Percentiles rank a stretch among this genome's conserved stretches.
Evolutionary conservation across 35 echinoderm and acorn worm species (phyloP).

Genomic region (Chiridota heheva): DNA sequence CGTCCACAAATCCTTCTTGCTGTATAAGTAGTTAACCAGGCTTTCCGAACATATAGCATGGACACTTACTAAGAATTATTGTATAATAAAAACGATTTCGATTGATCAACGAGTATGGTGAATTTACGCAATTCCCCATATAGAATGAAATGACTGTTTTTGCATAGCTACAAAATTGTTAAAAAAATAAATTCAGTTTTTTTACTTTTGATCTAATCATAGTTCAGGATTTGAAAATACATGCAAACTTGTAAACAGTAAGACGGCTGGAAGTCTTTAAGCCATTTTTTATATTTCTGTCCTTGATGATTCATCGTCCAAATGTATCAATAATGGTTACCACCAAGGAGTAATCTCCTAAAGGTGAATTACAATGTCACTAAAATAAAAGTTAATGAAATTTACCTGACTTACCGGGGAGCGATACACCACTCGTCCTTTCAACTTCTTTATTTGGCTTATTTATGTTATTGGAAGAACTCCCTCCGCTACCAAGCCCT

Average conservation of each 20-base stretch:
- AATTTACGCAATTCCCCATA: no score
- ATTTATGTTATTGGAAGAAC: constrained; percentile 22
- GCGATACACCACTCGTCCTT: constrained; percentile 25
- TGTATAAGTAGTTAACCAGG: not conserved
- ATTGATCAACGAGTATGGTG: no score
- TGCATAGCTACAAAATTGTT: no score
- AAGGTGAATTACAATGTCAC: not conserved
- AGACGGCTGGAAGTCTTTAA: no score
- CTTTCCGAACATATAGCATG: not conserved
- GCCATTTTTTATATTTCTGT: no score
- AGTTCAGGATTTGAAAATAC: no score
- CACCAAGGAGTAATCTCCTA: not conserved
- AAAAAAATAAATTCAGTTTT: no score
- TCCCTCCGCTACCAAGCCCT: not conserved
- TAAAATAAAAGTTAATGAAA: not conserved
- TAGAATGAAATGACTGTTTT: no score
- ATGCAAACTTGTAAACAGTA: no score
- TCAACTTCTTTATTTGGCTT: constrained; percentile 17
- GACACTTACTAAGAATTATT: not conserved
- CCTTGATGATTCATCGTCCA: no score
- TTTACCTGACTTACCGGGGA: not conserved
- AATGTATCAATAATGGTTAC: not conserved
- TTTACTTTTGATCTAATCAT: no score
- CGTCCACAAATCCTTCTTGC: not conserved
- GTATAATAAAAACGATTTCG: no score